Percentiles rank a stretch among this genome's conserved stretches.
Evolutionary conservation across 1,140 invertebrate species (phyloP).

Genomic region (Lanistes nyassanus): DNA sequence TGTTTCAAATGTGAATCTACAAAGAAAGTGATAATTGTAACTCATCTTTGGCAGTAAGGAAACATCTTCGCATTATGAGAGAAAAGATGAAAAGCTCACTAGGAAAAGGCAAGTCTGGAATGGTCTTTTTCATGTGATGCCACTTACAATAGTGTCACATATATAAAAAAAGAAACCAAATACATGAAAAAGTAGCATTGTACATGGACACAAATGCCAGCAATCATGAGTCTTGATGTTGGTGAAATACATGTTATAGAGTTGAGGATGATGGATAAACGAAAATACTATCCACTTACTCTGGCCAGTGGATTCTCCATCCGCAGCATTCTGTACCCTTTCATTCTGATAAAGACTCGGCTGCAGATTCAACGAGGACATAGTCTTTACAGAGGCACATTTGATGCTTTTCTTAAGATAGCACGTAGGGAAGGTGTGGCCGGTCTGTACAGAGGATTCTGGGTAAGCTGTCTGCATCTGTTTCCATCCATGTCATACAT

Average conservation of each 20-base stretch:
- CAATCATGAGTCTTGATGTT: slow-evolving; percentile 31
- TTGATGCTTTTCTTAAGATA: slow-evolving; percentile 93
- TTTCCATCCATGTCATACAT: slow-evolving; percentile 92
- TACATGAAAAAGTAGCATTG: too few relatives aligned
- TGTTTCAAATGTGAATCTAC: too few relatives aligned
- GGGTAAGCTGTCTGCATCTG: slow-evolving; percentile 85
- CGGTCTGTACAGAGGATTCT: slow-evolving; percentile 95
- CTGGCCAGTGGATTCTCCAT: slow-evolving; percentile 88
- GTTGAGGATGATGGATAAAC: slow-evolving; percentile 99
- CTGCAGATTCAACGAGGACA: slow-evolving; percentile 76
- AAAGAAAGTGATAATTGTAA: too few relatives aligned
- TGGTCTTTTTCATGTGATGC: too few relatives aligned
- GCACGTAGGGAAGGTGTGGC: slow-evolving; percentile 84
- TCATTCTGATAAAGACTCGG: slow-evolving; percentile 96
- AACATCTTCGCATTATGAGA: too few relatives aligned
- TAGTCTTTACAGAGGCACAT: slow-evolving; percentile 83
- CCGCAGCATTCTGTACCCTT: slow-evolving; percentile 90
- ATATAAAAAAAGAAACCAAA: too few relatives aligned
- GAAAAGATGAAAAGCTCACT: too few relatives aligned
- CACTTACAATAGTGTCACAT: too few relatives aligned
- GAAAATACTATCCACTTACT: slow-evolving; percentile 90
- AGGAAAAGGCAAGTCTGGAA: too few relatives aligned
- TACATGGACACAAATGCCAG: background rate
- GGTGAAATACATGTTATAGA: slow-evolving; percentile 75
- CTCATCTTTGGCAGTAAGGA: too few relatives aligned